These are phyloP conservation scores for Gephyroberyx darwinii DNA, from an alignment of 2,797 vertebrate genomes.

Conservation along the genomic window DNA sequence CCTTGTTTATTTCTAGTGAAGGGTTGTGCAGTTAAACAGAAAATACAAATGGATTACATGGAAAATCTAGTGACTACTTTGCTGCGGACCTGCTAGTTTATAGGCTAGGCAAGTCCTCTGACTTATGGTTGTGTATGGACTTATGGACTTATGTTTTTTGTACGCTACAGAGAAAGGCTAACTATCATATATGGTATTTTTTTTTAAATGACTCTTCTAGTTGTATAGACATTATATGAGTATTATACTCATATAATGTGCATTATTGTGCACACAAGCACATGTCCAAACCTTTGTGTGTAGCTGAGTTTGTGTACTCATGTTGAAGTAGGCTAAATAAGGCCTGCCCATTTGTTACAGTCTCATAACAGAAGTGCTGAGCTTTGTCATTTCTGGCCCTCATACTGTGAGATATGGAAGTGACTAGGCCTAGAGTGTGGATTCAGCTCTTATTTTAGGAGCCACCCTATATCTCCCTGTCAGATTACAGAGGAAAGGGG, in stretches of 20 bases:
- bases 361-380: constrained; percentile 76
- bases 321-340: constrained; percentile 67
- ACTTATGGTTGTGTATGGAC: neutral
- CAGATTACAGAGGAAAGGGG: constrained; percentile 62
- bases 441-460: constrained; percentile 79
- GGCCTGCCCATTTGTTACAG: constrained; percentile 68
- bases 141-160: constrained; percentile 2
- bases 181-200: neutral
- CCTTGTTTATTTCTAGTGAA: constrained; percentile 11
- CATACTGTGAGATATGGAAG: constrained; percentile 75
- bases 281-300: constrained; percentile 39
- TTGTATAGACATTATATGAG: constrained; percentile 32
- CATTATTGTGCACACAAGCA: constrained; percentile 37
- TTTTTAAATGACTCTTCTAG: constrained; percentile 15
- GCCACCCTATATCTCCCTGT: constrained; percentile 70
- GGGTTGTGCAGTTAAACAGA: neutral
- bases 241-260: too few species aligned
- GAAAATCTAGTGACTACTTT: neutral
- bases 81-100: neutral
- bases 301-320: constrained; percentile 8
- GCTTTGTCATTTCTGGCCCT: constrained; percentile 71
- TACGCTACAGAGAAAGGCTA: neutral
- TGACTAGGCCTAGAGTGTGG: constrained; percentile 66
- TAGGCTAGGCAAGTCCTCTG: neutral
- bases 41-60: neutral